Base-by-base conservation (phyloP, 2,888 invertebrate species). In the Thera britannica region DNA sequence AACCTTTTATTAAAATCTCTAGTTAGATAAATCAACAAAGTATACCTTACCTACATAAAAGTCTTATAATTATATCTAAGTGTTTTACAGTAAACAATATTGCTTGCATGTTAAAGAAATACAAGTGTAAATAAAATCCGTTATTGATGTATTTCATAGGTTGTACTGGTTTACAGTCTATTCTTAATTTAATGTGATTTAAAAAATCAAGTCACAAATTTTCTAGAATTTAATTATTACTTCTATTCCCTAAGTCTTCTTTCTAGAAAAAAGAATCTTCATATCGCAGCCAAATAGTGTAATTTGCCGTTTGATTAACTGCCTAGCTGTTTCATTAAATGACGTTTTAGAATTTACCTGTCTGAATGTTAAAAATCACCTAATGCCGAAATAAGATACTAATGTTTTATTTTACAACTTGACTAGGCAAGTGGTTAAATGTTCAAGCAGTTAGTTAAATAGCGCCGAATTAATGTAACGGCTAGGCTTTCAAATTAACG, bases 81-180 rank as follows among this genome's bases (percentile, higher is more conserved):
- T 55, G 36, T 55, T 36, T 55, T n/a, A 23, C 7, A 34, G 3
- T 8, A 35, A 55, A 55, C 36, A 52, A 52, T 52, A 52, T 52
- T 59, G 59, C 54, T 56, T 57, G 62, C 46, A 34, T 58, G 9
- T 35, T 58, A 36, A 36, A 58, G 12, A 58, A 58, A 44, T 44
- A 9, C 51, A 54, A 58, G 44, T 64, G 52, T 64, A 64, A 64
- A 58, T 52, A 64, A 64, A 57, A 58, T 51, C n/a, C 49, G n/a
- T 38, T 41, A 44, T 54, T 44, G 11, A 52, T 2, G 52, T 52
- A 41, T 58, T 36, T 54, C 23, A 9, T 52, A 12, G 46, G 58
- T 58, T 58, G 58, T 58, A 64, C 58, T 64, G 58, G 52, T 64
- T 64, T 44, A 46, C 44, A 58, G 64, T 64, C 64, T 58, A 58